Percentiles rank a stretch among this genome's conserved stretches.
Conservation (phyloP, 2,797 vertebrate genomes). For the Anguilla marmorata region DNA sequence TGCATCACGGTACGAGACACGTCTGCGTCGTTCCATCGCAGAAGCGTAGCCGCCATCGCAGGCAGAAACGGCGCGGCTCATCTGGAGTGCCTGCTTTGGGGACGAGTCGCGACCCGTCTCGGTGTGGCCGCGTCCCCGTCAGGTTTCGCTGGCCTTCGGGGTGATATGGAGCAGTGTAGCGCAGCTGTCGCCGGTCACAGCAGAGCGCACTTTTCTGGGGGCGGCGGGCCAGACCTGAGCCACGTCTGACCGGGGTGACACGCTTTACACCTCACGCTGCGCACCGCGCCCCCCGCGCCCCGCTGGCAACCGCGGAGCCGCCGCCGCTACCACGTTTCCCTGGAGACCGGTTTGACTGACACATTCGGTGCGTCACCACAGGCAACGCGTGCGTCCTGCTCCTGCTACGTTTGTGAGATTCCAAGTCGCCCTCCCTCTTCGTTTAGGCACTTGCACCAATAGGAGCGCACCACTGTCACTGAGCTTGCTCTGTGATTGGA, state of each 20-base stretch:
- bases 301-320: background rate
- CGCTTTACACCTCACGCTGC: background rate
- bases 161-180: background rate
- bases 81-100: no score
- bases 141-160: background rate
- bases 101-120: background rate
- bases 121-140: background rate
- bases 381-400: background rate
- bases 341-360: background rate
- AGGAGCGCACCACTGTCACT: background rate
- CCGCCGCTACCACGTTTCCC: background rate
- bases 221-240: background rate
- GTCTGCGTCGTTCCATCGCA: no score
- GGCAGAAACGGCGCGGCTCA: no score
- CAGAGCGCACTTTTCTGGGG: background rate
- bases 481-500: slow-evolving; percentile 9
- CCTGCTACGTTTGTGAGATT: background rate
- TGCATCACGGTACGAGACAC: no score
- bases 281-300: background rate
- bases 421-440: background rate
- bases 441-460: background rate
- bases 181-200: background rate
- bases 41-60: no score
- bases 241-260: background rate
- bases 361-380: background rate